A percentile compares a stretch with the other conserved stretches of the same genome.
Conservation (phyloP, 2,888 invertebrate genomes). For the Orthosia cruda region DNA sequence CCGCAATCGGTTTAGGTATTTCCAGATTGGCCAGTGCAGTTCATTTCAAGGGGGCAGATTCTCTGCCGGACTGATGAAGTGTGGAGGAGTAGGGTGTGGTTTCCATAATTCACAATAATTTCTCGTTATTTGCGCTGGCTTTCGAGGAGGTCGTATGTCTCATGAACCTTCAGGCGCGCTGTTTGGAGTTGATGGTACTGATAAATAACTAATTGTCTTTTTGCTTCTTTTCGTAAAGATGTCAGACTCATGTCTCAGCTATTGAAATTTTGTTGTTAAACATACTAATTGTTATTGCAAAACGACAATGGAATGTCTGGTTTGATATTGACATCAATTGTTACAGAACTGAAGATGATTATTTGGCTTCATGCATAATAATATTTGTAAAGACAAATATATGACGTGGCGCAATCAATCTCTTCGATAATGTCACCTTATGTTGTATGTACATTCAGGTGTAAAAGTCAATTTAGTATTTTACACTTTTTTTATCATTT, state of each 20-base stretch:
- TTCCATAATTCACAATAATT: too few relatives aligned
- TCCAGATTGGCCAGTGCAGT: too few relatives aligned
- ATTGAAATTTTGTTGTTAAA: too few relatives aligned
- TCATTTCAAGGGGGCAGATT: too few relatives aligned
- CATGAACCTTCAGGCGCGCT: too few relatives aligned
- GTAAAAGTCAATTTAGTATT: constrained; percentile 3
- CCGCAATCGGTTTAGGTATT: too few relatives aligned
- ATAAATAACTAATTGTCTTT: constrained; percentile 19
- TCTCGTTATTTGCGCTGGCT: too few relatives aligned
- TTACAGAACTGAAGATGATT: not conserved
- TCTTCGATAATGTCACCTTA: constrained; percentile 53
- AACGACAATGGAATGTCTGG: constrained; percentile 15
- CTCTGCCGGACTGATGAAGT: too few relatives aligned
- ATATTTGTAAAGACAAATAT: constrained; percentile 32
- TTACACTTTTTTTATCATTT: not conserved
- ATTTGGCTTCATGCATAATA: constrained; percentile 13
- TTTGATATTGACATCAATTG: constrained; percentile 32
- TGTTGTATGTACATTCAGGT: constrained; percentile 30
- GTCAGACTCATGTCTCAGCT: too few relatives aligned
- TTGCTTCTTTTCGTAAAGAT: too few relatives aligned
- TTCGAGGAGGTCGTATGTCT: too few relatives aligned
- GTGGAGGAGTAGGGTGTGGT: too few relatives aligned
- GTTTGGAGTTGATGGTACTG: not conserved
- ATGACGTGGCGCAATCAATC: constrained; percentile 61
- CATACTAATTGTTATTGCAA: constrained; percentile 25